Base-by-base conservation (phyloP, 2,797 vertebrate genomes). In the Halcyon chelicuti region DNA sequence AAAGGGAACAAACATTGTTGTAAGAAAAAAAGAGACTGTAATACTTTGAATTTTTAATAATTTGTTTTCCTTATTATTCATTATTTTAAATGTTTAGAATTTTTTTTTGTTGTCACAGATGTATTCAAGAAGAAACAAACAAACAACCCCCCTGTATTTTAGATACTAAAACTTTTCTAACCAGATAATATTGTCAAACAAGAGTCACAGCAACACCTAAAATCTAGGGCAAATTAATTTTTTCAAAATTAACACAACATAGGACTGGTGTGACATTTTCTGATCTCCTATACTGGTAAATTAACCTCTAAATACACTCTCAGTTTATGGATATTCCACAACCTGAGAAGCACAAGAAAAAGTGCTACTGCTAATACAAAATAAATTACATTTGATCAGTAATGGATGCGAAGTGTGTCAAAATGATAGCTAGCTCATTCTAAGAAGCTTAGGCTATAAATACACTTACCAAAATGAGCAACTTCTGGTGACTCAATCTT, bases 391-490 rank as follows among this genome's bases (percentile, higher is more conserved):
- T 55, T 91, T 68, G 52, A 89, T 37, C 17, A 58, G 17, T 49
- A 68, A 65, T 8, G 47, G 26, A 86, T 44, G 9, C 28, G 42
- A 79, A 71, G 25, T 35, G 15, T 42, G 37, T 40, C 18, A 88
- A 93, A 92, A 72, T 42, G 54, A 63, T 6, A 86, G 42, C 21
- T 14, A 88, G 35, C 13, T 84, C 12, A 72, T 65, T 84, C 62
- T 86, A 26, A 84, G 63, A 89, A 57, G 7, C 49, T 54, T 60
- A 51, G 51, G 40, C 35, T 76, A 51, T 35, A 61, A 88, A 88
- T 44, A 78, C 22, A 92, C 96, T 85, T 98, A 99, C 99, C 99
- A 83, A 98, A 99, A 97, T 99, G 99, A 87, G 98, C 91, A 81
- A 99, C 98, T 93, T 99, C 98, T 80, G 97, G 86, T 42, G 99